Conservation (phyloP, 2,113 vertebrate species). For the Chelonoidis abingdonii region DNA sequence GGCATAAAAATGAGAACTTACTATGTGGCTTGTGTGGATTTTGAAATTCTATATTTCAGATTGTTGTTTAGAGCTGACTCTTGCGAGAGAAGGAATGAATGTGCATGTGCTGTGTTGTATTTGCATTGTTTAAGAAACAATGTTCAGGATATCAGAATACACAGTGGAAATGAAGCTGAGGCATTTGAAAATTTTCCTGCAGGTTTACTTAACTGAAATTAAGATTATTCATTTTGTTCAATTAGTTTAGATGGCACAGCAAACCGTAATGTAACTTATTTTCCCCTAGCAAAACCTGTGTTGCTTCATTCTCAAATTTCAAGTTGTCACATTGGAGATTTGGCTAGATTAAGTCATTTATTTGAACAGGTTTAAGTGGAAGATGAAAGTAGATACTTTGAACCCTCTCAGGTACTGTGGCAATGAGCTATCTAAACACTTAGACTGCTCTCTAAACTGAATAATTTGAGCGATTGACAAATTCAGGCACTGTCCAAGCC, state of each 20-base stretch:
- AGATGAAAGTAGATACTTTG: background rate
- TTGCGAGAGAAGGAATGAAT: background rate
- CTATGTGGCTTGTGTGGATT: background rate
- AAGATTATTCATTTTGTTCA: background rate
- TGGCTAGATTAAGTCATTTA: background rate
- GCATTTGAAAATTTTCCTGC: background rate
- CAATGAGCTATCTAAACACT: background rate
- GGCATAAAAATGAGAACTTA: background rate
- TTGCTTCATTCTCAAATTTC: background rate
- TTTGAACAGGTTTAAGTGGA: background rate
- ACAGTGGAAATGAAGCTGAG: background rate
- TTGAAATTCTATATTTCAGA: background rate
- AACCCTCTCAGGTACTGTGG: background rate
- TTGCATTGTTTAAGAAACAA: background rate
- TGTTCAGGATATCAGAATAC: background rate
- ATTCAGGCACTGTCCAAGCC: background rate
- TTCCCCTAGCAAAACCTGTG: background rate
- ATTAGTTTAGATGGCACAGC: background rate
- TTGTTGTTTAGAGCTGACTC: background rate
- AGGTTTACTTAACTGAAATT: background rate
- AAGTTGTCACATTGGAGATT: background rate
- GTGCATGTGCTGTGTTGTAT: background rate
- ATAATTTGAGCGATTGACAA: background rate
- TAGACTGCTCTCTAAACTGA: background rate
- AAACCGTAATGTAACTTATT: background rate